Evolutionary conservation across 2,797 vertebrate species (phyloP).

Genomic region (Alosa sapidissima): DNA sequence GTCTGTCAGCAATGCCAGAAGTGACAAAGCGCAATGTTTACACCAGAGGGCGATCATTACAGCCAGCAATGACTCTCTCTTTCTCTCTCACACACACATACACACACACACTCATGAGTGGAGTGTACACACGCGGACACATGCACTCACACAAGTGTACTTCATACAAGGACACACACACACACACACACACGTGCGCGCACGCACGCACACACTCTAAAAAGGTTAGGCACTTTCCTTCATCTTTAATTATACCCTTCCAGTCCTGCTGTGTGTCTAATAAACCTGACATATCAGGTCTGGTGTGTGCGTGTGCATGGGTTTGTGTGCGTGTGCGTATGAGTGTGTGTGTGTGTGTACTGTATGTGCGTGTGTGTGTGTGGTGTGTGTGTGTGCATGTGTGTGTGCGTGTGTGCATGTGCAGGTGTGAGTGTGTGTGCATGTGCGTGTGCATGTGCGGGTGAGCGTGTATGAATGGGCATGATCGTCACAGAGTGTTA

Average conservation of each 20-base stretch:
- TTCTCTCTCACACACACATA: not conserved
- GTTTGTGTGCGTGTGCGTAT: not conserved
- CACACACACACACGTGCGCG: not conserved
- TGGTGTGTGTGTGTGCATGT: too few species aligned
- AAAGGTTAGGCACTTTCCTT: not conserved
- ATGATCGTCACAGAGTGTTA: too few species aligned
- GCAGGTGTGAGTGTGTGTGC: too few species aligned
- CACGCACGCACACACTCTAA: constrained; percentile 14
- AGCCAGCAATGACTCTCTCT: not conserved
- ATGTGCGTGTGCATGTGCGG: too few species aligned
- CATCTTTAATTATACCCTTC: too few species aligned
- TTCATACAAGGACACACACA: not conserved
- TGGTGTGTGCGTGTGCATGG: not conserved
- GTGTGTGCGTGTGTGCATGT: too few species aligned
- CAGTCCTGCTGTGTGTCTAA: not conserved
- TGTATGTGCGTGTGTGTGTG: too few species aligned
- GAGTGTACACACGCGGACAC: not conserved
- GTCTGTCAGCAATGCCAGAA: not conserved
- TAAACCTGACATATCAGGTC: not conserved
- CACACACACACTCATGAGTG: not conserved
- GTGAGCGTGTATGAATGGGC: too few species aligned
- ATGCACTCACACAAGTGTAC: not conserved
- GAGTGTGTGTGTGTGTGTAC: too few species aligned
- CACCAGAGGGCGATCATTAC: constrained; percentile 13
- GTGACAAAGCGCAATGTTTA: constrained; percentile 1